These are phyloP conservation scores for Bradynema listronoti DNA, from an alignment of 1,140 invertebrate genomes.

Conservation along the genomic window DNA sequence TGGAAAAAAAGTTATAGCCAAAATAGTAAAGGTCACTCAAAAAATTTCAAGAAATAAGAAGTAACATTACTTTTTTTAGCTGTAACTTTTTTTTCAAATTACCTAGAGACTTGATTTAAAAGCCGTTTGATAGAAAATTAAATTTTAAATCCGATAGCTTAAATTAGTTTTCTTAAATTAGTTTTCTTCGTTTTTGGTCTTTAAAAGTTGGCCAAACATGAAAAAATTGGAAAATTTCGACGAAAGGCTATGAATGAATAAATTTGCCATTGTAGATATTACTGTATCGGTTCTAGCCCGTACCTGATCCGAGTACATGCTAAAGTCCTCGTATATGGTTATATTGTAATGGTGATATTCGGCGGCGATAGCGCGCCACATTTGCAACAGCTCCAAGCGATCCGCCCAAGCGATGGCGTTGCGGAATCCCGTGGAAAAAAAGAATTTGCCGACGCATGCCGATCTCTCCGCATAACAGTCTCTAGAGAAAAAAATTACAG, in stretches of 20 bases:
- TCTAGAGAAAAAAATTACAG: conserved; percentile 29
- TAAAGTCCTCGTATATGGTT: conserved; percentile 57
- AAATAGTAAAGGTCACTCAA: too few species aligned
- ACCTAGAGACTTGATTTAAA: too few species aligned
- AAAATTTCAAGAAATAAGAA: too few species aligned
- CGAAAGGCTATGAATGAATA: not conserved
- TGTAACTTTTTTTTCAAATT: too few species aligned
- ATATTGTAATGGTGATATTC: conserved; percentile 53
- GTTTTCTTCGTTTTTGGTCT: too few species aligned
- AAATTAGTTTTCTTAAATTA: too few species aligned
- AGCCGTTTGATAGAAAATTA: too few species aligned
- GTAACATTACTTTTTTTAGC: too few species aligned
- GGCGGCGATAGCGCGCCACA: conserved; percentile 46
- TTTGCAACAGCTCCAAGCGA: conserved; percentile 48
- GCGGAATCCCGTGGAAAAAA: conserved; percentile 57
- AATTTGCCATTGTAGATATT: not conserved
- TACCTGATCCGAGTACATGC: conserved; percentile 56
- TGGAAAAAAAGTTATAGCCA: too few species aligned
- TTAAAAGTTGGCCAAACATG: too few species aligned
- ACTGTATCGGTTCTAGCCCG: too few species aligned
- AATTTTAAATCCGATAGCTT: too few species aligned
- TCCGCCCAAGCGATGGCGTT: conserved; percentile 55
- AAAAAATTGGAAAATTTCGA: conserved; percentile 18
- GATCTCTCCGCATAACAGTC: conserved; percentile 50
- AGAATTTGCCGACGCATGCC: conserved; percentile 54